Conservation (phyloP, 2,888 invertebrate genomes). For the Drosophila diplacantha region DNA sequence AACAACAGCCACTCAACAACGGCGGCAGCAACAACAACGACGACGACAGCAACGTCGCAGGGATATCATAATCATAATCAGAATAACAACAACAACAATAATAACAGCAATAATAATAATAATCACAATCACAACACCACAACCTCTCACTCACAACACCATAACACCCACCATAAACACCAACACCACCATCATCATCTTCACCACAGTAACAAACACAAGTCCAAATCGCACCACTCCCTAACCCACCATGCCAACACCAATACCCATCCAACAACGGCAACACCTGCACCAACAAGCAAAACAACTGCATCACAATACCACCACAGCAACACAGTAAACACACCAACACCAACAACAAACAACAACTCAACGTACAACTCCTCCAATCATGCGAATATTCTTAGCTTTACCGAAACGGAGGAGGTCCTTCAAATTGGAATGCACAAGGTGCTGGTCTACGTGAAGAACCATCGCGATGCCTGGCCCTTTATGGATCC, state of each 20-base stretch:
- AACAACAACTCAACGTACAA: constrained; percentile 71
- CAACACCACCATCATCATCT: constrained; percentile 33
- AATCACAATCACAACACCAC: constrained; percentile 35
- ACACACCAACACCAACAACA: constrained; percentile 46
- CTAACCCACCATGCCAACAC: constrained; percentile 60
- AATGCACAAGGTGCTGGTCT: constrained; percentile 94
- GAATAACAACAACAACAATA: constrained; percentile 30
- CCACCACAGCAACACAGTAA: constrained; percentile 41
- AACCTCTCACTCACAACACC: constrained; percentile 32
- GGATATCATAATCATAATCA: constrained; percentile 44
- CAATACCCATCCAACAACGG: constrained; percentile 33
- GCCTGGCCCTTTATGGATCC: constrained; percentile 97
- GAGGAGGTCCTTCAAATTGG: constrained; percentile 92
- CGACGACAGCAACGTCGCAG: constrained; percentile 51
- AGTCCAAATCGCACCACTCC: constrained; percentile 45
- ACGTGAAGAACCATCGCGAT: constrained; percentile 91
- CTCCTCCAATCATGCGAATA: constrained; percentile 76
- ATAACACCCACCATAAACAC: constrained; percentile 18
- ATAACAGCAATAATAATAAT: constrained; percentile 32
- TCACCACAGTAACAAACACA: constrained; percentile 56
- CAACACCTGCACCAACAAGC: constrained; percentile 22
- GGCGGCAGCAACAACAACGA: constrained; percentile 38
- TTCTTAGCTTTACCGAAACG: constrained; percentile 85
- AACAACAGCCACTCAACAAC: constrained; percentile 46
- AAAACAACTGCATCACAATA: constrained; percentile 37